Conservation (phyloP, 2,888 invertebrate species). For the Cerastis rubricosa region DNA sequence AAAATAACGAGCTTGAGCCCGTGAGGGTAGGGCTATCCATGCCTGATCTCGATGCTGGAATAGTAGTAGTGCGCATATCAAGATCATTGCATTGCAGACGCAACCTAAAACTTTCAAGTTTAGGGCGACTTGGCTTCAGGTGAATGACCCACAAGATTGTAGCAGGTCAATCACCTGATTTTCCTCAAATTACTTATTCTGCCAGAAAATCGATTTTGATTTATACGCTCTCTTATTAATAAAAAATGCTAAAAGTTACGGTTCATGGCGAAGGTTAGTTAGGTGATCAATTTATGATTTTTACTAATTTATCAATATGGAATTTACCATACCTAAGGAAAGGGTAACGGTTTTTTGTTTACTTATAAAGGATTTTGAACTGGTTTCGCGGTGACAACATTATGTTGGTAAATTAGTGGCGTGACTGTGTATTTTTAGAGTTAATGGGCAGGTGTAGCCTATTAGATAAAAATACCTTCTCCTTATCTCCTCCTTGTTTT, state of each 20-base stretch:
- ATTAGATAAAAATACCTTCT: background rate
- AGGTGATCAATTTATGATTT: slow-evolving; percentile 19
- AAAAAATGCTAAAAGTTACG: background rate
- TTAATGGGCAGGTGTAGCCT: background rate
- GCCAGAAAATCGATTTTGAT: slow-evolving; percentile 8
- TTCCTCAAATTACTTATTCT: background rate
- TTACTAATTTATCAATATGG: slow-evolving; percentile 19
- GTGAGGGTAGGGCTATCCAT: too few species aligned
- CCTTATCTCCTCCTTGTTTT: background rate
- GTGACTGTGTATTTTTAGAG: slow-evolving; percentile 6
- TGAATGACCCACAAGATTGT: background rate
- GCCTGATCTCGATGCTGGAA: too few species aligned
- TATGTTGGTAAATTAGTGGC: background rate
- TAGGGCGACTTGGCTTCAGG: background rate
- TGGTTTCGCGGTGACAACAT: slow-evolving; percentile 35
- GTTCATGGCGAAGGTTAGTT: background rate
- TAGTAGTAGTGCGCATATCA: too few species aligned
- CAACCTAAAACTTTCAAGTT: too few species aligned
- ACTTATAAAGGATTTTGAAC: slow-evolving; percentile 25
- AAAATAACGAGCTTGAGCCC: too few species aligned
- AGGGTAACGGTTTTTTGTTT: slow-evolving; percentile 38
- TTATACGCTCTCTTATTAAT: slow-evolving; percentile 33
- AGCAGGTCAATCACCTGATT: background rate
- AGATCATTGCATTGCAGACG: too few species aligned
- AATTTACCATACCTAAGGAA: slow-evolving; percentile 13